Base-by-base conservation (phyloP, 2,888 invertebrate genomes). In the Lomographa bimaculata region DNA sequence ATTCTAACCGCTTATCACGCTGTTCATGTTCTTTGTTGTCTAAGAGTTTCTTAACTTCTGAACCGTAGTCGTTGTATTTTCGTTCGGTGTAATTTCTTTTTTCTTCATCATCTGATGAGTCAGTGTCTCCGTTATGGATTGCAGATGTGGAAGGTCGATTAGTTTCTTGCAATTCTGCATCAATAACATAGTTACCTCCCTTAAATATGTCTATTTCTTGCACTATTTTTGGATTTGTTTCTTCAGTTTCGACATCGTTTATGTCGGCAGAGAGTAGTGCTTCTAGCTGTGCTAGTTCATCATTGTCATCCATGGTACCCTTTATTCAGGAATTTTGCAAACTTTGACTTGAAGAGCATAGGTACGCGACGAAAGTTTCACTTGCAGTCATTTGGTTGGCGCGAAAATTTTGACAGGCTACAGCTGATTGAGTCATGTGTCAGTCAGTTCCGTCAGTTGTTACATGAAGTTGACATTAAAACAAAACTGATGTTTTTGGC, bases 91-190 rank as follows among this genome's bases (percentile, higher is more conserved):
- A 93, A 77, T 95, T 93, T 60, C 92, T 90, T 47, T 91, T 92
- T 54, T 94, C 94, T 73, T 96, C 96, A 48, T 96, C 96, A 57
- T 96, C 96, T 0, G 96, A 96, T 0, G 95, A 95, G 70, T 96
- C 95, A 0, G 91, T 91, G 51, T 92, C 91, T 3, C 92, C 92
- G 51, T 74, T 83, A 51, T 92, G 91, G 29, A 93, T 63, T 25
- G 78, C 69, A 19, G 89, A 87, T 28, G 54, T 51, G 18, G 26
- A 23, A 5, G 54, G 42, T 14, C 4, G n/a, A 7, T 9, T 16
- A 30, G 30, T 12, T 7, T 14, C 41, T 33, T 8, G 45, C 30
- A 37, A 27, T 49, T 45, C 52, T 40, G 23, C 50, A 46, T 26
- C 35, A 36, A 46, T 44, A 41, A 12, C 16, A 32, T 46, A 35